Evolutionary conservation across 2,888 invertebrate genomes (phyloP).

Genomic region (Cryptocephalus primarius): DNA sequence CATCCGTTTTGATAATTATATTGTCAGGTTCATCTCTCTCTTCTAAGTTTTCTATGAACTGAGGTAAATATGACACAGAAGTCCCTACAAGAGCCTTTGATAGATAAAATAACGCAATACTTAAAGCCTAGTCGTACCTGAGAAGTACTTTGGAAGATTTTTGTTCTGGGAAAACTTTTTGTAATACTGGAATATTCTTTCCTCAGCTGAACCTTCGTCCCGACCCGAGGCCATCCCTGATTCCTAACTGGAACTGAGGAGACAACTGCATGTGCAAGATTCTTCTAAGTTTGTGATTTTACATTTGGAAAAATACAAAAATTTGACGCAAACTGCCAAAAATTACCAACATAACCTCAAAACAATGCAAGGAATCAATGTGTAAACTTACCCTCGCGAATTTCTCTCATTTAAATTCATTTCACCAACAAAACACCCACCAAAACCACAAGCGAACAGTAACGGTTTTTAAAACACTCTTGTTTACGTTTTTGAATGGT

Average conservation of each 20-base stretch:
- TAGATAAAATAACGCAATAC: slow-evolving; percentile 31
- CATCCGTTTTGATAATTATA: slow-evolving; percentile 5
- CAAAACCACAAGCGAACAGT: no score
- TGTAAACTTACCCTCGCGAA: no score
- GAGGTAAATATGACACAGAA: slow-evolving; percentile 21
- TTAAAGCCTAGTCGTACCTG: slow-evolving; percentile 14
- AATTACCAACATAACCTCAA: no score
- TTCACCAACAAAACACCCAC: no score
- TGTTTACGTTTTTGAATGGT: no score
- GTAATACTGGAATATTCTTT: slow-evolving; percentile 50
- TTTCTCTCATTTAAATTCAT: no score
- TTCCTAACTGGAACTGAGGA: not conserved
- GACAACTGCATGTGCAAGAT: not conserved
- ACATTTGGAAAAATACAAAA: not conserved
- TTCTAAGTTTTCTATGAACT: slow-evolving; percentile 11
- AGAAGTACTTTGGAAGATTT: slow-evolving; percentile 58
- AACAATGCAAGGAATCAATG: no score
- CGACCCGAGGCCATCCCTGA: slow-evolving; percentile 10
- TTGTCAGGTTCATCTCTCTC: slow-evolving; percentile 7
- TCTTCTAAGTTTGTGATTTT: not conserved
- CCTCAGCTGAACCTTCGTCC: slow-evolving; percentile 20
- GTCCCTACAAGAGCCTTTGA: slow-evolving; percentile 52
- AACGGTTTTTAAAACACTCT: no score
- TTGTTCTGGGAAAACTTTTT: slow-evolving; percentile 55
- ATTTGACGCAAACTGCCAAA: not conserved